Evolutionary conservation across 2,113 vertebrate genomes (phyloP), one percentile per base, ranked within the genome.

Genomic region (Epinephelus moara): DNA sequence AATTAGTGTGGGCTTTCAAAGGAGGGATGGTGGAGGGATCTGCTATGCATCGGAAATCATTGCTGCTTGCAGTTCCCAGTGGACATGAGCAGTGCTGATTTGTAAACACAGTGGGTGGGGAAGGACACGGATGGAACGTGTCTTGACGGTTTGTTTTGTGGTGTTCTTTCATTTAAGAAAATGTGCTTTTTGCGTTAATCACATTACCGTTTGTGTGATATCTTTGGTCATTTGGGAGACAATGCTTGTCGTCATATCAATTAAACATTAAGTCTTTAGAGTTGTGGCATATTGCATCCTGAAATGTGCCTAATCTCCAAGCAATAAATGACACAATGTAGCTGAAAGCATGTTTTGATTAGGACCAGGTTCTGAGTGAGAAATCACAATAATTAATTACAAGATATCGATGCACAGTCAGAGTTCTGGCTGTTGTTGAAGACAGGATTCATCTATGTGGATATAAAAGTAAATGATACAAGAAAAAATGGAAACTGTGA

Each of bases 1-100:
- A 88, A 92, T 92, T 93, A 92, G 89, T 70, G 86, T 84, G 91
- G 64, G 89, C 72, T 94, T 94, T 94, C 88, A 89, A 91, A 93
- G 85, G 84, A 82, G 57, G 71, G 74, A 87, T 85, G 71, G 78
- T 82, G 77, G 73, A 86, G 77, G 89, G 89, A 90, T 93, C 84
- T 85, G 84, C 80, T 70, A 33, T 85, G 90, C 91, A 93, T 95
- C 40, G 83, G 73, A 93, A 93, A 92, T 93, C 92, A 90, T 89
- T 91, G 88, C 85, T 76, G 60, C 85, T 2, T 47, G 86, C 82
- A 69, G 87, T 53, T 91, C 91, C 91, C 90, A 59, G 75, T 52
- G 78, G 92, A 90, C 67, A 1, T 12, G 8, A 60, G 73, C 73
- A n/a, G 47, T 53, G 76, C 80, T 91, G 87, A 89, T 90, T 93